These are phyloP conservation scores for Bubo scandiacus DNA, from an alignment of 2,113 vertebrate species.

Conservation along the genomic window DNA sequence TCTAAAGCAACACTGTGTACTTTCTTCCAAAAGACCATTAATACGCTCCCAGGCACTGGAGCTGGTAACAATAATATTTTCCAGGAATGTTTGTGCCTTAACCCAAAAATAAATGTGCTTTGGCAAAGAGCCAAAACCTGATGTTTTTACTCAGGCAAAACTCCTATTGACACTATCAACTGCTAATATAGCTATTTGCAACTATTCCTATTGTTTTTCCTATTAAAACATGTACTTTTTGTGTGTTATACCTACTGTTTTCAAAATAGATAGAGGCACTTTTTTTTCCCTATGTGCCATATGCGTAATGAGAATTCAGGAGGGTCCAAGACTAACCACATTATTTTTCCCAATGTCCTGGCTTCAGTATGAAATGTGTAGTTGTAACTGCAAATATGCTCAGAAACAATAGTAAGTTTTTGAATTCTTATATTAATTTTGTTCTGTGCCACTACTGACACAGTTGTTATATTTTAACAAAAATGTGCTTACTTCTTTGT, in stretches of 20 bases:
- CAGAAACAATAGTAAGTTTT: not conserved
- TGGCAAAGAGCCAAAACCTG: constrained; percentile 37
- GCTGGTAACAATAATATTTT: constrained; percentile 55
- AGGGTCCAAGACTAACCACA: not conserved
- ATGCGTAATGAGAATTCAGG: not conserved
- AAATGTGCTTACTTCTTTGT: not conserved
- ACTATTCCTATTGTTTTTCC: not conserved
- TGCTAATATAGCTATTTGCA: not conserved
- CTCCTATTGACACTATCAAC: not conserved
- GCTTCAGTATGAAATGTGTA: not conserved
- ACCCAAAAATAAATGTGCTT: constrained; percentile 57
- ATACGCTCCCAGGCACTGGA: not conserved
- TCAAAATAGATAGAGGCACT: not conserved
- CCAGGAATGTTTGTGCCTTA: constrained; percentile 49
- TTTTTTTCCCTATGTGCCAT: not conserved
- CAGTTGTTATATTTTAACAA: not conserved
- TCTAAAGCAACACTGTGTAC: constrained; percentile 50
- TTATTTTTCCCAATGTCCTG: not conserved
- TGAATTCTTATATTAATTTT: not conserved
- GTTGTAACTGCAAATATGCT: not conserved
- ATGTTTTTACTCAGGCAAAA: not conserved
- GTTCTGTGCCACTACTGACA: not conserved
- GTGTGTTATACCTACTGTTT: not conserved
- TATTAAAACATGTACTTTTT: not conserved
- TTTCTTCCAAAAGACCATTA: constrained; percentile 21